Evolutionary conservation across 2,113 vertebrate genomes (phyloP).

Genomic region (Glareola pratincola): DNA sequence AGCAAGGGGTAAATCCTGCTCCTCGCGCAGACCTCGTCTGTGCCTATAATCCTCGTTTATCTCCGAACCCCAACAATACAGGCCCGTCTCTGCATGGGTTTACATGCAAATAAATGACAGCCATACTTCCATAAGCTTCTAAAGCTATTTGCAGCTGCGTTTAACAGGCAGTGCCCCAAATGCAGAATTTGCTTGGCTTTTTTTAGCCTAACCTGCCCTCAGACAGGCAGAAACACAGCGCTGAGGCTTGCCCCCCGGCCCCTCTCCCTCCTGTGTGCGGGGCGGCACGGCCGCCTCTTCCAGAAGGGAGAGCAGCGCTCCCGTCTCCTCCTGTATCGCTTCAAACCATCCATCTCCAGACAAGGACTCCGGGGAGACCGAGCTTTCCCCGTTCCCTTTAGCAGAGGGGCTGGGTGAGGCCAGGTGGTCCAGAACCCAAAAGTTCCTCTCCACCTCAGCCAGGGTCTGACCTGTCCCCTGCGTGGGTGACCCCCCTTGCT

Average conservation of each 20-base stretch:
- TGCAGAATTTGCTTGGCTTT: not conserved
- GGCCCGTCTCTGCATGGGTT: not conserved
- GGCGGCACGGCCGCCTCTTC: rapidly evolving
- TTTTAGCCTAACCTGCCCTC: not conserved
- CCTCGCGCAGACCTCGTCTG: not conserved
- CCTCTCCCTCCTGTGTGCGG: not conserved
- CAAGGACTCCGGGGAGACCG: rapidly evolving
- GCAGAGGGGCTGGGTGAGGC: not conserved
- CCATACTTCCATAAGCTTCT: not conserved
- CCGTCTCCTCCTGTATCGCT: not conserved
- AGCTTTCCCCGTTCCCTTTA: not conserved
- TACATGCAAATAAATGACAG: not conserved
- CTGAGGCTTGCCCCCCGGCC: not conserved
- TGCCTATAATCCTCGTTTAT: not conserved
- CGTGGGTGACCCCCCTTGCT: rapidly evolving
- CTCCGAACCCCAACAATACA: not conserved
- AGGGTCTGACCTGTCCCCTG: not conserved
- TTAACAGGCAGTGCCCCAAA: not conserved
- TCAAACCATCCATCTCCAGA: not conserved
- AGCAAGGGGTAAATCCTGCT: not conserved
- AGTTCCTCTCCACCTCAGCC: not conserved
- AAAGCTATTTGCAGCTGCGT: not conserved
- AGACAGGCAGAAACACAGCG: not conserved
- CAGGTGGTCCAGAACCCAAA: rapidly evolving
- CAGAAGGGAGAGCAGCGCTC: not conserved